These are phyloP conservation scores for Charina bottae DNA, from an alignment of 2,113 vertebrate species.

Conservation along the genomic window DNA sequence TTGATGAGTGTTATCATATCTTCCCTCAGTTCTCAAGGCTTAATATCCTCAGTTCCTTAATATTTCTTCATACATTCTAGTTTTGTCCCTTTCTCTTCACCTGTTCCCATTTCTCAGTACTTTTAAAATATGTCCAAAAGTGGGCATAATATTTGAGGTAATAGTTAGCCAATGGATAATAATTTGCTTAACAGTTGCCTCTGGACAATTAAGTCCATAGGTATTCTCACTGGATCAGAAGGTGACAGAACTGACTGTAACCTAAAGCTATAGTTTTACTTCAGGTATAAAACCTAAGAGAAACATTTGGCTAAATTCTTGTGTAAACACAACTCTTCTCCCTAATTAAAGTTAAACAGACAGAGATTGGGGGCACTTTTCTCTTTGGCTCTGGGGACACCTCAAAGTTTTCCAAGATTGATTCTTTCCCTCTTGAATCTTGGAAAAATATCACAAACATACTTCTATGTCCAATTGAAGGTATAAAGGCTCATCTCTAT, in stretches of 20 bases:
- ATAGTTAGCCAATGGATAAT: neutral
- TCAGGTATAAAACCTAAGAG: neutral
- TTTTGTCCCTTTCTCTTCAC: no score
- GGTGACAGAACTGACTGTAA: neutral
- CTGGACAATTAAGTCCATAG: neutral
- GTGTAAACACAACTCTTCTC: neutral
- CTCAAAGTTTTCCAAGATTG: neutral
- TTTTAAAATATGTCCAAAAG: neutral
- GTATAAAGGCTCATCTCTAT: neutral
- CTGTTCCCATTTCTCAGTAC: neutral
- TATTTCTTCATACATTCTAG: neutral
- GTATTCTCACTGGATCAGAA: neutral
- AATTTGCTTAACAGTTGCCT: neutral
- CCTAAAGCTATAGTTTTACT: neutral
- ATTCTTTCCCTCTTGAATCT: no score
- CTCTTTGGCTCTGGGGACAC: neutral
- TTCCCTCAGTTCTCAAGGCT: neutral
- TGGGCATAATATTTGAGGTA: neutral
- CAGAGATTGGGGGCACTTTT: neutral
- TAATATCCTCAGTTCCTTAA: no score
- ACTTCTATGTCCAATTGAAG: neutral
- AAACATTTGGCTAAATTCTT: neutral
- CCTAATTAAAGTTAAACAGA: neutral
- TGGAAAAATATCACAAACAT: neutral
- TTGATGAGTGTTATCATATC: neutral